Evolutionary conservation across 2,888 invertebrate genomes (phyloP).

Genomic region (Caradrina clavipalpis): DNA sequence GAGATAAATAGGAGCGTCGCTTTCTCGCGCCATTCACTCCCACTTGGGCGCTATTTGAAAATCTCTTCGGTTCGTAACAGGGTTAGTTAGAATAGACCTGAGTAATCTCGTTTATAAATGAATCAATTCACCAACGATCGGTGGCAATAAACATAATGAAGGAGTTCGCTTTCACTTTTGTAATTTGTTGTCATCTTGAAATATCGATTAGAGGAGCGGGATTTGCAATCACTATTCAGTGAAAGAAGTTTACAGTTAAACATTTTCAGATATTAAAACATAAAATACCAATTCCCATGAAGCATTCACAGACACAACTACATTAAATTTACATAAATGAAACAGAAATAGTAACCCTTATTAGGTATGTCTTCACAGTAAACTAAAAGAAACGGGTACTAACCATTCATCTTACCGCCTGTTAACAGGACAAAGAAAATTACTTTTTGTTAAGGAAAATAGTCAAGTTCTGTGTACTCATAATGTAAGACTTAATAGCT

Average conservation of each 20-base stretch:
- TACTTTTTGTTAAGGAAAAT: constrained; percentile 14
- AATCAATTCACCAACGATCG: constrained; percentile 77
- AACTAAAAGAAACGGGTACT: constrained; percentile 23
- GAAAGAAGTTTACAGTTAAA: background rate
- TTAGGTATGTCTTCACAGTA: constrained; percentile 8
- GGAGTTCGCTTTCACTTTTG: constrained; percentile 55
- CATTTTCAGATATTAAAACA: background rate
- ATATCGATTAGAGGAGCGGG: constrained; percentile 11
- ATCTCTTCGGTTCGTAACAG: constrained; percentile 75
- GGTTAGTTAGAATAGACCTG: constrained; percentile 72
- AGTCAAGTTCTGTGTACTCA: constrained; percentile 15
- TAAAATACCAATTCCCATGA: background rate
- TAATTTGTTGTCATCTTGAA: constrained; percentile 51
- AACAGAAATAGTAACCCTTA: background rate
- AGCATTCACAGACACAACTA: too few species aligned
- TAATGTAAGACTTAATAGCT: constrained; percentile 23
- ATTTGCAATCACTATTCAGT: constrained; percentile 12
- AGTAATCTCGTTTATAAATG: constrained; percentile 77
- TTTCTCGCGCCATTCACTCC: constrained; percentile 75
- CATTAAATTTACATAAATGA: background rate
- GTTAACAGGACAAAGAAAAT: constrained; percentile 18
- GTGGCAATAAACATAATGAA: constrained; percentile 73
- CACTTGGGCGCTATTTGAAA: constrained; percentile 74
- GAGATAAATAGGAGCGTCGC: constrained; percentile 85
- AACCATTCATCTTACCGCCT: constrained; percentile 25